phyloP scores from a whole-genome alignment of 2,113 vertebrate genomes.

The Zootoca vivipara region DNA sequence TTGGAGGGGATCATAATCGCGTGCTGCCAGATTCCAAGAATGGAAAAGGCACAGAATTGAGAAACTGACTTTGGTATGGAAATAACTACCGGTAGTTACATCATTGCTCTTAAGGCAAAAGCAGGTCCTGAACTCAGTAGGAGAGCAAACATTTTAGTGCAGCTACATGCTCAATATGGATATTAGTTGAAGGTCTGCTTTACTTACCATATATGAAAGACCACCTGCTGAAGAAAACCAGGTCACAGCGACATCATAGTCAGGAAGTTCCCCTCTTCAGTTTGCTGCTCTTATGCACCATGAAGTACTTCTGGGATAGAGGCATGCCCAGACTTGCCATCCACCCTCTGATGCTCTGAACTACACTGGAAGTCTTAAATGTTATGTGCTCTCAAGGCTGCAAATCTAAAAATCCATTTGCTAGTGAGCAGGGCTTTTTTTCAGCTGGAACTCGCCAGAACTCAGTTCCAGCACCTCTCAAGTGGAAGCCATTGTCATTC shows the following conservation, averaged over 20 bases:
- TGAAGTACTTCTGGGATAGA: not conserved
- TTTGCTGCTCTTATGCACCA: not conserved
- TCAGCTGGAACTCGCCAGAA: too few relatives aligned
- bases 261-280: not conserved
- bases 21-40: not conserved
- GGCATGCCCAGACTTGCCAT: not conserved
- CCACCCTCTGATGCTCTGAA: not conserved
- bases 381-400: not conserved
- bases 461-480: too few relatives aligned
- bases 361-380: not conserved
- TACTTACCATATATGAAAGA: not conserved
- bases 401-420: not conserved
- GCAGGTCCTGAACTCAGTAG: not conserved
- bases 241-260: not conserved
- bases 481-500: too few relatives aligned
- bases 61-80: not conserved
- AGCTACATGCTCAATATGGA: not conserved
- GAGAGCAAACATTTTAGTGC: not conserved
- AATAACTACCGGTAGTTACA: not conserved
- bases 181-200: not conserved
- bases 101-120: not conserved
- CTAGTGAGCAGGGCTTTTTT: not conserved
- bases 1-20: too few relatives aligned
- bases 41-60: not conserved
- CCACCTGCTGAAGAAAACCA: not conserved